Conservation (phyloP, 2,888 invertebrate species). For the Tenthredo mesomela region DNA sequence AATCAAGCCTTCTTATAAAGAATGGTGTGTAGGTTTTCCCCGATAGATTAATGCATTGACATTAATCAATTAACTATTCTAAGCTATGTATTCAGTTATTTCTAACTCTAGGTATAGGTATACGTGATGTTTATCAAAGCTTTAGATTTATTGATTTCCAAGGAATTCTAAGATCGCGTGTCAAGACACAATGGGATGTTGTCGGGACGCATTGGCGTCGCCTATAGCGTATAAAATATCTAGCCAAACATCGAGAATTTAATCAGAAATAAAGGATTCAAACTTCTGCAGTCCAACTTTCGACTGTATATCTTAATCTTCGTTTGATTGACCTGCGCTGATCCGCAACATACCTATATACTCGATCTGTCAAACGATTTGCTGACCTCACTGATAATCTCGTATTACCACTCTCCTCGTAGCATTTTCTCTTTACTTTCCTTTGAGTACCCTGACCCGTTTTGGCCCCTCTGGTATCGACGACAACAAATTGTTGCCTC, state of each 20-base stretch:
- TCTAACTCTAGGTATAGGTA: neutral
- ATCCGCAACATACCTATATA: neutral
- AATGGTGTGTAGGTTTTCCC: neutral
- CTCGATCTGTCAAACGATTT: slow-evolving; percentile 46
- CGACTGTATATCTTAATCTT: neutral
- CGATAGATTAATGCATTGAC: neutral
- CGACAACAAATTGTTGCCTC: slow-evolving; percentile 45
- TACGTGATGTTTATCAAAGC: neutral
- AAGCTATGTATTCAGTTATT: neutral
- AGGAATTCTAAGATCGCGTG: neutral
- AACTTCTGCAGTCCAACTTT: slow-evolving; percentile 6
- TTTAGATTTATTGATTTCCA: neutral
- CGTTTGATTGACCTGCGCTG: slow-evolving; percentile 4
- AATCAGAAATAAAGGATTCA: neutral
- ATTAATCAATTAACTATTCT: neutral
- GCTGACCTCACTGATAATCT: slow-evolving; percentile 35
- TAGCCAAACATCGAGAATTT: neutral
- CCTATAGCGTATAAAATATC: neutral
- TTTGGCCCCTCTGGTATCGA: slow-evolving; percentile 41
- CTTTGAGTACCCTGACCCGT: slow-evolving; percentile 53
- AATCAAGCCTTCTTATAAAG: slow-evolving; percentile 1
- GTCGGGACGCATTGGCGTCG: neutral
- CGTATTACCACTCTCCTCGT: slow-evolving; percentile 33
- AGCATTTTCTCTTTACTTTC: slow-evolving; percentile 58
- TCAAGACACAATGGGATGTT: neutral